Evolutionary conservation across 2,113 vertebrate genomes (phyloP).

Genomic region (Montifringilla adamsi): DNA sequence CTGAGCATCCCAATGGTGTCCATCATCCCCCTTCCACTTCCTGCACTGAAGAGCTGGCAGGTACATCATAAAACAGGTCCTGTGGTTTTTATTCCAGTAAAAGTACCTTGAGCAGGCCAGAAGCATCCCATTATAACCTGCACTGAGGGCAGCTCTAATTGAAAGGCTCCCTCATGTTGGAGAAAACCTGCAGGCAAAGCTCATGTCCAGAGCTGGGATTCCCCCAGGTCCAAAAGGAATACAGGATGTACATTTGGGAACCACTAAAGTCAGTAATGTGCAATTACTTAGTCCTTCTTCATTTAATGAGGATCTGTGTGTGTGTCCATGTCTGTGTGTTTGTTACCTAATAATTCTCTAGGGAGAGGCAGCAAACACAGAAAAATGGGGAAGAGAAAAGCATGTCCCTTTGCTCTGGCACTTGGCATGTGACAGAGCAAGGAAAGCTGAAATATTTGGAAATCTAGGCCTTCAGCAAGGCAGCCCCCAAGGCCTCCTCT

Average conservation of each 20-base stretch:
- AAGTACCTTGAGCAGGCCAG: neutral
- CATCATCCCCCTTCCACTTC: neutral
- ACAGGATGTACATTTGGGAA: neutral
- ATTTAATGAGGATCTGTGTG: neutral
- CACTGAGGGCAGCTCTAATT: neutral
- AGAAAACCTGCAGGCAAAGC: neutral
- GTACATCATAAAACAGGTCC: neutral
- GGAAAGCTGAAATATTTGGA: neutral
- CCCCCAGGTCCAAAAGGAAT: neutral
- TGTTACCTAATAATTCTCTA: neutral
- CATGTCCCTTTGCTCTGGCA: neutral
- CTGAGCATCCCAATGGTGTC: neutral
- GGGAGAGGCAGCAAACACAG: neutral
- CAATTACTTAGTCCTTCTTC: neutral
- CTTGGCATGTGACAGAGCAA: neutral
- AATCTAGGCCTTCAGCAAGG: neutral
- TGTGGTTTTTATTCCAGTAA: neutral
- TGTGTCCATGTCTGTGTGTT: neutral
- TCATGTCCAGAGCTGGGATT: neutral
- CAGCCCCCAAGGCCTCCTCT: neutral
- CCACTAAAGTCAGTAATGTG: neutral
- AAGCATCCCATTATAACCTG: neutral
- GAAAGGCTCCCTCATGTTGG: neutral
- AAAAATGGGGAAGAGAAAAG: neutral
- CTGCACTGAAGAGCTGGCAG: neutral